Conservation (phyloP, 2,888 invertebrate genomes). For the Piscicola geometra region DNA sequence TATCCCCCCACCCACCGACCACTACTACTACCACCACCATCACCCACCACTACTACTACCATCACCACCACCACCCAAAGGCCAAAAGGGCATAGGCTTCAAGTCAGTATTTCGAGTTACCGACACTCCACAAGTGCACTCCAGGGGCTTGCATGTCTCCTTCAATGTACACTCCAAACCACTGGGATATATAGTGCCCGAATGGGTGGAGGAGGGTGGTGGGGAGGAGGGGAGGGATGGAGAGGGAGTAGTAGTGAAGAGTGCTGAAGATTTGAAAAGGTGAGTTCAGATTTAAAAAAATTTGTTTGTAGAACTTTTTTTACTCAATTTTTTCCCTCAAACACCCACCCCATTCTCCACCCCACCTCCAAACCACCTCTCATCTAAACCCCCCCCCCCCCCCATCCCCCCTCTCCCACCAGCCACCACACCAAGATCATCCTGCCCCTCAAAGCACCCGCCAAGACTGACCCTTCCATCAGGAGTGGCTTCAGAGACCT, state of each 20-base stretch:
- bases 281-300: too few relatives aligned
- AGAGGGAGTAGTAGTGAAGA: not conserved
- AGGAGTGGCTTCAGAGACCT: slow-evolving; percentile 53
- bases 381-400: too few relatives aligned
- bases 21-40: not conserved
- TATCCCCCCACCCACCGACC: too few relatives aligned
- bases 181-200: slow-evolving; percentile 55
- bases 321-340: too few relatives aligned
- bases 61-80: slow-evolving; percentile 42
- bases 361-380: not conserved
- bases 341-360: too few relatives aligned
- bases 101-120: slow-evolving; percentile 56
- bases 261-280: not conserved
- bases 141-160: slow-evolving; percentile 53
- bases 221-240: not conserved
- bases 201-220: slow-evolving; percentile 47
- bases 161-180: slow-evolving; percentile 54
- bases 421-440: slow-evolving; percentile 50
- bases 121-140: slow-evolving; percentile 54
- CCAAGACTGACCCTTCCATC: slow-evolving; percentile 43
- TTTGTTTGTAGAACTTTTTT: too few relatives aligned
- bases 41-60: not conserved
- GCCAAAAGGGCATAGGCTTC: slow-evolving; percentile 57
- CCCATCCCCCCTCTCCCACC: not conserved
- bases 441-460: slow-evolving; percentile 51